Conservation (phyloP, 2,888 invertebrate species). For the Metallyticus violacea region DNA sequence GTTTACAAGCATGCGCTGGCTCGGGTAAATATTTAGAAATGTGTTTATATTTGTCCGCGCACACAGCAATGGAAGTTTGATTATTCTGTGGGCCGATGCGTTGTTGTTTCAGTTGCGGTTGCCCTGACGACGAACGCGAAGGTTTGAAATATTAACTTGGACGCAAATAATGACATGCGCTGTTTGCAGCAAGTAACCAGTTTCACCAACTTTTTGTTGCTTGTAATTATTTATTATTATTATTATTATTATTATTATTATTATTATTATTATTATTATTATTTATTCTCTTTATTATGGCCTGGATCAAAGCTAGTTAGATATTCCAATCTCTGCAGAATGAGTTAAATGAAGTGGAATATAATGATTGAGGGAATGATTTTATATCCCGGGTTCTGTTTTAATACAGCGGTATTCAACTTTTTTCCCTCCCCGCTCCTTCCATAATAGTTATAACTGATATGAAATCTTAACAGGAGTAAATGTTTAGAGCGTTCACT, state of each 20-base stretch:
- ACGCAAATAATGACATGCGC: not conserved
- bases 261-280: not conserved
- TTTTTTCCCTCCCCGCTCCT: not conserved
- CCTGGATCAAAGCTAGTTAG: not conserved
- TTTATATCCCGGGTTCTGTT: not conserved
- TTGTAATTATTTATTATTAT: not conserved
- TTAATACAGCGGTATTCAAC: not conserved
- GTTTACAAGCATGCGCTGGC: not conserved
- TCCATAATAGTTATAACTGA: too few relatives aligned
- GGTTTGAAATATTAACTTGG: not conserved
- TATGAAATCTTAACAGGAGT: too few relatives aligned
- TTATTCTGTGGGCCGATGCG: not conserved
- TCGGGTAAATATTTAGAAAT: not conserved
- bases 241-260: not conserved
- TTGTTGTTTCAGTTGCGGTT: not conserved
- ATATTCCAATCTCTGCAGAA: not conserved
- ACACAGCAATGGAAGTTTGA: not conserved
- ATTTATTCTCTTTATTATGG: not conserved
- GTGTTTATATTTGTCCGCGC: not conserved
- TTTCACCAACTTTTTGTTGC: not conserved
- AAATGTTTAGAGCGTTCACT: too few relatives aligned
- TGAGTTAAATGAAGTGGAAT: not conserved
- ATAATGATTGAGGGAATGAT: not conserved
- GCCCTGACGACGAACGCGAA: not conserved
- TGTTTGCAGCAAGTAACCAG: not conserved